Evolutionary conservation across 2,113 vertebrate genomes (phyloP).

Genomic region (Zonotrichia leucophrys): DNA sequence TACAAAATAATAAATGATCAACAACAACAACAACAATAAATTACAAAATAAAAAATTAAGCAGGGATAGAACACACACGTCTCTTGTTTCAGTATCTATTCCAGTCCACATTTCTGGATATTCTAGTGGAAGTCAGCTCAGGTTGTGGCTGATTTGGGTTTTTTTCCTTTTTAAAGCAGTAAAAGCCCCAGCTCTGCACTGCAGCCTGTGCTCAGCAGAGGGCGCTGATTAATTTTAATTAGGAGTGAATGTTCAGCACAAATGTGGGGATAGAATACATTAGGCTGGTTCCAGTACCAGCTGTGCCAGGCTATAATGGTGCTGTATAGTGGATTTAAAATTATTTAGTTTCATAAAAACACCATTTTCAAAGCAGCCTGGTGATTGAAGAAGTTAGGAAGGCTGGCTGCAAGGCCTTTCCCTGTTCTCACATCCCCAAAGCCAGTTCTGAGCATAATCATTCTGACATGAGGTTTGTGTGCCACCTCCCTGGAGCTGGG

Average conservation of each 20-base stretch:
- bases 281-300: neutral
- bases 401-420: neutral
- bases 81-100: neutral
- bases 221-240: constrained; percentile 8
- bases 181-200: neutral
- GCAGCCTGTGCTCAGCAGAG: neutral
- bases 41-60: neutral
- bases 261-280: neutral
- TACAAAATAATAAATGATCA: neutral
- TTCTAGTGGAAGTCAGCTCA: neutral
- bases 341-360: neutral
- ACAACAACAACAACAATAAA: neutral
- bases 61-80: rapidly evolving
- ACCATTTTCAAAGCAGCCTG: neutral
- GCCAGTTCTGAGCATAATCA: neutral
- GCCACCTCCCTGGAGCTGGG: neutral
- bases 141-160: neutral
- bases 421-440: neutral
- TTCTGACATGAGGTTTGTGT: neutral
- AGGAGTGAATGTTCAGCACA: neutral
- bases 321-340: neutral
- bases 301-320: neutral
- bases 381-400: neutral
- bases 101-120: neutral
- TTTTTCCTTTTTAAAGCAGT: neutral